Conservation (phyloP, 2,888 invertebrate genomes). For the Aleiodes alternator region DNA sequence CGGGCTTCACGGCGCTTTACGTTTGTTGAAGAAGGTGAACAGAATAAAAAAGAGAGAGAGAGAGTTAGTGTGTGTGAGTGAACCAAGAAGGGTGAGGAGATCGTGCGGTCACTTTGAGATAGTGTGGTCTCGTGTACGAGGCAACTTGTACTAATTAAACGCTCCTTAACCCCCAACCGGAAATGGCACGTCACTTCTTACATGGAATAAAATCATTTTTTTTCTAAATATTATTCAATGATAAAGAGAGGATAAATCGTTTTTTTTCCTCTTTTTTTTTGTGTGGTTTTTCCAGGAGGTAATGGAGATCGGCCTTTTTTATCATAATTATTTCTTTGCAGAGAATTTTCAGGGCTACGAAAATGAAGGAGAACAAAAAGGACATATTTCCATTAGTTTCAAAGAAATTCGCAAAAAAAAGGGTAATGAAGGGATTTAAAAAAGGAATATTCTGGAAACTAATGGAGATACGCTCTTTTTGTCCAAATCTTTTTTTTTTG, state of each 20-base stretch:
- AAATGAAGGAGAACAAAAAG: too few species aligned
- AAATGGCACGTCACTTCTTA: constrained; percentile 60
- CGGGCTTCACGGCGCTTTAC: constrained; percentile 62
- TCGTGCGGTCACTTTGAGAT: constrained; percentile 46
- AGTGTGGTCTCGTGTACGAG: constrained; percentile 40
- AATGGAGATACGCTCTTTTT: too few species aligned
- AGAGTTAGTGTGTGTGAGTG: background rate
- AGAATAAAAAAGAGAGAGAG: constrained; percentile 21
- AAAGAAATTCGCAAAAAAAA: too few species aligned
- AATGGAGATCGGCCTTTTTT: too few species aligned
- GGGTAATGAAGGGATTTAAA: too few species aligned
- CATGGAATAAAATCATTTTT: background rate
- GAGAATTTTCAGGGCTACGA: too few species aligned
- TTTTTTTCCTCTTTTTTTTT: background rate
- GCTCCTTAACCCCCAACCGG: constrained; percentile 66
- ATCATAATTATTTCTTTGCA: too few species aligned
- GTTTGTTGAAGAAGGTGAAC: constrained; percentile 31
- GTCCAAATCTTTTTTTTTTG: too few species aligned
- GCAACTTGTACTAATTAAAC: constrained; percentile 67
- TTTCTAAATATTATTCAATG: too few species aligned
- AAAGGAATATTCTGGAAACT: background rate
- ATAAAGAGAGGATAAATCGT: too few species aligned
- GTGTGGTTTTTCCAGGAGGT: too few species aligned
- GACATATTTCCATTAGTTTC: too few species aligned
- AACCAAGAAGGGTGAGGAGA: constrained; percentile 39